Evolutionary conservation across 2,888 invertebrate species (phyloP), one percentile per base, ranked within the genome.

Genomic region (Callimorpha dominula): DNA sequence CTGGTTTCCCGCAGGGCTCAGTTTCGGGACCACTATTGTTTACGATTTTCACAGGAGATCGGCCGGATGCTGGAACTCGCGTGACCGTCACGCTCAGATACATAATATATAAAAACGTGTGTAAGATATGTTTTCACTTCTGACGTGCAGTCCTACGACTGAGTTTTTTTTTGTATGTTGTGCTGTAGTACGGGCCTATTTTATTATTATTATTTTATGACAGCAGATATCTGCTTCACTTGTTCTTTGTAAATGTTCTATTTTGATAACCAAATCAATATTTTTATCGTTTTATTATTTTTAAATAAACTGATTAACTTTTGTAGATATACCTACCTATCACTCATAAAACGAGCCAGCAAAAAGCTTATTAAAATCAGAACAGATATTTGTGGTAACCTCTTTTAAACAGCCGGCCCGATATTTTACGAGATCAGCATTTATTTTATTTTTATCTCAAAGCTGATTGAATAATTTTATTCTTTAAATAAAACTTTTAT

Each of bases 401-500:
- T 54, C 65, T 52, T 52, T 67, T 54, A 11, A 42, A 52, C 66
- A 67, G 17, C 52, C 42, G 52, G 42, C 52, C 50, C 17, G 5
- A 52, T 54, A 54, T 40, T 54, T 66, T 40, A 46, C 11, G 64
- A 20, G 15, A 50, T 20, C 42, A 64, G 17, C 20, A 46, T 60
- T 66, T 40, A 17, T 17, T 50, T 15, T 14, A 49, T 46, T 20
- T 49, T 31, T 15, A 40, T 50, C 40, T n/a, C 40, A 17, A 52
- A 67, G n/a, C 52, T 52, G 50, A 52, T 15, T 54, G 40, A 66
- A 52, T 52, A 67, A 40, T 40, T 67, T 52, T 12, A 42, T 67
- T 40, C 52, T 17, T 52, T 42, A 52, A 67, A 67, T 42, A 67
- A 42, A 42, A 12, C 31, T 52, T 67, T 67, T 67, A 67, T 52